Evolutionary conservation across 2,113 vertebrate species (phyloP), one percentile per base, ranked within the genome.

Genomic region (Orthonyx spaldingii): DNA sequence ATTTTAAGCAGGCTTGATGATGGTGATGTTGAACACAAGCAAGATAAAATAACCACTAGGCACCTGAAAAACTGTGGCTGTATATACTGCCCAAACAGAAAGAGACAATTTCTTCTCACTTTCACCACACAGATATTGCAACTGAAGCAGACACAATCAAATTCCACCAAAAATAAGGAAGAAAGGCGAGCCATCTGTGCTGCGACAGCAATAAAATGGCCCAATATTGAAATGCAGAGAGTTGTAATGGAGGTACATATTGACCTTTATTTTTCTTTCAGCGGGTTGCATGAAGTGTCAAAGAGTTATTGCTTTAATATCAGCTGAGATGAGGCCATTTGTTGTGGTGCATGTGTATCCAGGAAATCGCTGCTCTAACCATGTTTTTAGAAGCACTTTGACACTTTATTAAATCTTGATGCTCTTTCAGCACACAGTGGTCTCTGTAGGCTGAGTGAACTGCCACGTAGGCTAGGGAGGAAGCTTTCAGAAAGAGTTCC

Each of bases 301-400:
- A 96, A 96, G 97, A 98, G 93, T 98, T 98, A 98, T 97, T 97
- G 97, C 96, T 98, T 98, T 98, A 98, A 98, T 98, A 98, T 97
- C 89, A 93, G 80, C 77, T 88, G 65, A 97, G 94, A 95, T 97
- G 91, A 95, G 84, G 79, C 91, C 84, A 89, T 97, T 97, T 96
- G 94, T 90, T 94, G 81, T 84, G 93, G 90, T 90, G 91, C 69
- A 71, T 84, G 85, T 84, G 89, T 55, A 96, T 87, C 82, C 95
- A 94, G 97, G 95, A 97, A 97, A 96, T 86, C 66, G 64, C 63
- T 94, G 88, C 86, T 86, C 84, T 91, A 96, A 95, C 87, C 41
- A 81, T 75, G 74, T 94, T 97, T 97, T 97, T 93, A 96, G 94
- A 83, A 92, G 84, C 82, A 64, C 87, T 94, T 95, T 88, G 87